Evolutionary conservation across 2,888 invertebrate genomes (phyloP), one percentile per base, ranked within the genome.

Genomic region (Gibbula magus): DNA sequence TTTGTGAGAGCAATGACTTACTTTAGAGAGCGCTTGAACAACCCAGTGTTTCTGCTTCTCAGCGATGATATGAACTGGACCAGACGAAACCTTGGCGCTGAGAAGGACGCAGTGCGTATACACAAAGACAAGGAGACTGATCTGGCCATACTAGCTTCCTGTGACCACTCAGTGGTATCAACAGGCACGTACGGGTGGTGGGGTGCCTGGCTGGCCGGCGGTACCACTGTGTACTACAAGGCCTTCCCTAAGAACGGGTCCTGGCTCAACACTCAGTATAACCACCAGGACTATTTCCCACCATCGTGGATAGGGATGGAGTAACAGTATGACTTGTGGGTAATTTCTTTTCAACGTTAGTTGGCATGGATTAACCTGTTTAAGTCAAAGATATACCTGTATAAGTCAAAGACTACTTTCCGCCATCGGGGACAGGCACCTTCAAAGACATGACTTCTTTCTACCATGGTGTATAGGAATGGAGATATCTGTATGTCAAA

Each of bases 81-180:
- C 29, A 73, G 70, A 45, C 20, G n/a, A 8, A 39, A 74, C 8
- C 22, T 74, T 16, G 51, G 25, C 0, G 51, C 13, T 2, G 51
- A 22, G 5, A 53, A 79, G 8, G 67, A 80, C 18, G 84, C 84
- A 25, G 79, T 85, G 0, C 74, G 82, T 18, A 53, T 61, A 3
- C 45, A 75, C 22, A 75, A 79, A 18, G 75, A 77, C 20, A 73
- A 81, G 0, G 83, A 79, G 10, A 78, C 78, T 0, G 88, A 89
- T 67, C 61, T 89, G 73, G 87, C 85, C 2, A 74, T 87, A 0
- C 80, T 89, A 70, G 79, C 87, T 10, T 61, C 75, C 5, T 86
- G 88, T 79, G 85, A 88, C 29, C 94, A 94, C 88, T 93, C 93
- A 35, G 94, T 94, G 20, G 83, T 91, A 5, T 89, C 90, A 16